Evolutionary conservation across 2,113 vertebrate species (phyloP).

Genomic region (Tychaedon coryphoeus): DNA sequence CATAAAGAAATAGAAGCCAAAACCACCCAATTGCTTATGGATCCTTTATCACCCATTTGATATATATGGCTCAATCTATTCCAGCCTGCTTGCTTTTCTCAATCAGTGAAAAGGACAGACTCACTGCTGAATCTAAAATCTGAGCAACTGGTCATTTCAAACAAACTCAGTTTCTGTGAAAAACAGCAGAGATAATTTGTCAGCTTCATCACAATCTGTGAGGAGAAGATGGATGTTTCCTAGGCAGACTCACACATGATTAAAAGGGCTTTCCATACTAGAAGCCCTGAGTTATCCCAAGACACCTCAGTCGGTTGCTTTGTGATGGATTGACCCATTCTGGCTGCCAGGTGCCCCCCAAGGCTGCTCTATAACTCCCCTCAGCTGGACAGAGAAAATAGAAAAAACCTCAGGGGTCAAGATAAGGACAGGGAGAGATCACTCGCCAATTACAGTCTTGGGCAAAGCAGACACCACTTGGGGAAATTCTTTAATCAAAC

Average conservation of each 20-base stretch:
- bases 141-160: not conserved
- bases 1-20: not conserved
- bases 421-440: not conserved
- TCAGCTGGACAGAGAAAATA: not conserved
- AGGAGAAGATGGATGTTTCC: not conserved
- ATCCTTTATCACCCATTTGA: not conserved
- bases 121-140: not conserved
- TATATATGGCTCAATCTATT: not conserved
- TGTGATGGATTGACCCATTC: not conserved
- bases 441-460: not conserved
- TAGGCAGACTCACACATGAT: not conserved
- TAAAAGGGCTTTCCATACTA: not conserved
- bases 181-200: not conserved
- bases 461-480: not conserved
- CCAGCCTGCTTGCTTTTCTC: not conserved
- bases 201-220: not conserved
- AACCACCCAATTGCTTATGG: not conserved
- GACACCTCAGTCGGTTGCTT: not conserved
- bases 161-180: not conserved
- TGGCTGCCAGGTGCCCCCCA: not conserved
- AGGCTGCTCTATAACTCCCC: not conserved
- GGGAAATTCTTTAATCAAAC: not conserved
- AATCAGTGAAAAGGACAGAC: not conserved
- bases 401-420: not conserved
- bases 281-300: not conserved